Conservation (phyloP, 2,888 invertebrate species). For the Noctua pronuba region DNA sequence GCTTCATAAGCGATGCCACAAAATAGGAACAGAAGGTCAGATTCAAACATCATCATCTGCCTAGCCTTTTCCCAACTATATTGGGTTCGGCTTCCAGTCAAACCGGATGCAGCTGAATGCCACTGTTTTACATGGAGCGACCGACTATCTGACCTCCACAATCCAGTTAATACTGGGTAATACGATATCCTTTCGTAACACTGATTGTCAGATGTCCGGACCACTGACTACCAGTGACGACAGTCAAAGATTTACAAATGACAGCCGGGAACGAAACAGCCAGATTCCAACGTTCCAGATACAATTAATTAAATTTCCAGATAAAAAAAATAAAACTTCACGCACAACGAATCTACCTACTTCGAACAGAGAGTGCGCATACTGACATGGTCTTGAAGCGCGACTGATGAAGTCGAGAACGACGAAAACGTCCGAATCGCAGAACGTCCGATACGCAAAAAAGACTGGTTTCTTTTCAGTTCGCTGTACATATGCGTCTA, state of each 20-base stretch:
- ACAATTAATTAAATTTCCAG: too few relatives aligned
- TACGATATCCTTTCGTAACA: not conserved
- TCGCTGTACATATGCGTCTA: not conserved
- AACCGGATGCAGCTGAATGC: not conserved
- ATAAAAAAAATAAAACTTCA: not conserved
- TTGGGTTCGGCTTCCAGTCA: not conserved
- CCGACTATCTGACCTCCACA: not conserved
- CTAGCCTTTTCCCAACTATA: not conserved
- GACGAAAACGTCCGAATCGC: not conserved
- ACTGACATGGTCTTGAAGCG: not conserved
- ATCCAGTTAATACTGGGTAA: not conserved
- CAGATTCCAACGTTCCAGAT: not conserved
- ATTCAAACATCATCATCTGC: not conserved
- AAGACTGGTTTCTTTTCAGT: not conserved
- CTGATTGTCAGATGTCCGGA: not conserved
- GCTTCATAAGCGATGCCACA: slow-evolving; percentile 4
- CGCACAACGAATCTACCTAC: too few relatives aligned
- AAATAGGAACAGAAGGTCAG: not conserved
- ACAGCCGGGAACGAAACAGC: not conserved
- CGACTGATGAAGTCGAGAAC: not conserved
- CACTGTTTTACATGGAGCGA: not conserved
- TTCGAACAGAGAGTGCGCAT: not conserved
- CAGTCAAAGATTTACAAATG: not conserved
- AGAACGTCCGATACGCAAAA: not conserved
- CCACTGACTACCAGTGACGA: not conserved